Base-by-base conservation (phyloP, 1,140 invertebrate species). In the Maniola jurtina region DNA sequence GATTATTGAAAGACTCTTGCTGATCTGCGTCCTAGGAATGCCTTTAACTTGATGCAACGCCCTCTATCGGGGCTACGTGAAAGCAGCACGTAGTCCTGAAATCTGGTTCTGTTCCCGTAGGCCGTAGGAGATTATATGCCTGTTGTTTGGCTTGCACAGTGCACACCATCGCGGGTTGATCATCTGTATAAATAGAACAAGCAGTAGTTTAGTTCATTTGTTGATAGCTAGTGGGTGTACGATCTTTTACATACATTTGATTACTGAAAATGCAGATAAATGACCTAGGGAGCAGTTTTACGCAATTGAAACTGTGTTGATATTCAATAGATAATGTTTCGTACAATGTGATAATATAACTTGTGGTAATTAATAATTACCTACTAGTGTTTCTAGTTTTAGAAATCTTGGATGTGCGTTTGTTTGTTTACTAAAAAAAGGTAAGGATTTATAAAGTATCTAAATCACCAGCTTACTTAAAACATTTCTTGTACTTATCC, bases 111-210 rank as follows among this genome's bases (percentile, higher is more conserved):
- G 9, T 0, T 45, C 13, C 13, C 42, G 13, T n/a, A 45, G 42
- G n/a, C n/a, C 13, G 25, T n/a, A n/a, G n/a, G n/a, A n/a, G 25
- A 25, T 25, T 4, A 2, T 25, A 25, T 45, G 42, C 42, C 13
- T 45, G 9, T 11, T 45, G 2, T 5, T 11, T n/a, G 13, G 0
- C 10, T 45, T n/a, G 42, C 42, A 45, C 42, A 11, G 6, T n/a
- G 42, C 42, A 45, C 42, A 11, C 13, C 13, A 13, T 25, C 25
- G 1, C 4, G 25, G 4, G 48, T 16, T 47, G 40, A 61, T 66
- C 50, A 61, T 61, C 55, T 54, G 33, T 66, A 66, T 55, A 61
- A 66, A 66, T 66, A 66, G 64, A 66, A 45, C 42, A 45, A 11
- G 9, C 10, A 11, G 13, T 45, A 13, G 5, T 11, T n/a, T 45